Base-by-base conservation (phyloP, 92 coral and sea anemone species). In the Virgularia gustaviana region DNA sequence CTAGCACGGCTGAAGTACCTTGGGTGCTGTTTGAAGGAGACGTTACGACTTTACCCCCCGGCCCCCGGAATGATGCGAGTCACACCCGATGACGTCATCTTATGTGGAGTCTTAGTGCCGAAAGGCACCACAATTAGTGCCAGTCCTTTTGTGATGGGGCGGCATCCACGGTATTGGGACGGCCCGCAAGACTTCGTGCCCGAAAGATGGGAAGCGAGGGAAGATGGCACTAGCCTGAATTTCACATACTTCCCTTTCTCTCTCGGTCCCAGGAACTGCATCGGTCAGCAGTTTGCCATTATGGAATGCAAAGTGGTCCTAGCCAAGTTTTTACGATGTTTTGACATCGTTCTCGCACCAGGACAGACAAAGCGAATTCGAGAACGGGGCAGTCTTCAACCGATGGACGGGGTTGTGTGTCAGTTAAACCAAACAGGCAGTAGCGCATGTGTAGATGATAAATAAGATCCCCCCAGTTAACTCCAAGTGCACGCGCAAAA, bases 11-110 rank as follows among this genome's bases (percentile, higher is more conserved):
- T 90, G 10, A 81, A 78, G 36, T 90, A 84, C 71, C 83, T 90
- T 16, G 89, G 86, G 41, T 90, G 88, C 36, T 72, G 83, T 6
- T 45, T 82, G 51, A 90, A 90, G 39, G 96, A 90, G 61, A 90
- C 96, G 20, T 67, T 90, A 75, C 96, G 96, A 53, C 88, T 90
- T 27, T 90, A 90, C 51, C 96, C 96, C 44, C 96, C 96, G 0
- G 88, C 85, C 65, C 92, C 96, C 63, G 90, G 92, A 18, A 63
- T 90, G 60, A 85, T 83, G 27, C 87, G 96, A 27, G 36, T 68
- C n/a, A 68, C 75, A 27, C 75, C 75, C 13, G 62, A 27, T 88
- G 90, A 89, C 86, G 35, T 42, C 82, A 73, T 85, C 90, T 52
- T 87, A 75, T 57, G 83, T 88, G 27, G 85, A 84, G 54, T 79